Percentiles rank a stretch among this genome's conserved stretches.
Conservation (phyloP, 1,140 invertebrate species). For the Episyrphus balteatus region DNA sequence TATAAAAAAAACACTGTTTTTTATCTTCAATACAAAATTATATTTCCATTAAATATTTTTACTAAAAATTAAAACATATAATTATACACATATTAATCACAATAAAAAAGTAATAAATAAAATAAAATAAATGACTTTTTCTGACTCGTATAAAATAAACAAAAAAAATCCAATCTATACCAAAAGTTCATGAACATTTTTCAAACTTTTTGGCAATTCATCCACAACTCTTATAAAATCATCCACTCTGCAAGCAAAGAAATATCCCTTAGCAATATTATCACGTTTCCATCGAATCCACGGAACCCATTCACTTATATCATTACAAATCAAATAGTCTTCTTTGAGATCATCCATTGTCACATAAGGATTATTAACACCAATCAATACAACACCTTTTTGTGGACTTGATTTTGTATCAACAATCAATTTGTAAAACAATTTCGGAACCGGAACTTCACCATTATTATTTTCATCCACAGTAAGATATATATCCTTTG, state of each 20-base stretch:
- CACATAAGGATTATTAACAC: constrained; percentile 47
- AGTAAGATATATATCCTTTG: constrained; percentile 38
- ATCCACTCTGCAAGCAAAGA: constrained; percentile 52
- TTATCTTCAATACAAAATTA: too few relatives aligned
- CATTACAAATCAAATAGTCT: constrained; percentile 40
- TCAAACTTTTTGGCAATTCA: constrained; percentile 18
- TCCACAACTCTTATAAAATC: constrained; percentile 45
- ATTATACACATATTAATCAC: too few relatives aligned
- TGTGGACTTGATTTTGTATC: constrained; percentile 25
- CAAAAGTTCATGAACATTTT: constrained; percentile 3
- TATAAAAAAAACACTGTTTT: too few relatives aligned
- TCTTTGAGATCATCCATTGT: constrained; percentile 18
- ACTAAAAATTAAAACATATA: too few relatives aligned
- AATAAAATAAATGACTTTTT: too few relatives aligned
- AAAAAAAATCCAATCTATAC: not conserved
- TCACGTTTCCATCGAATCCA: constrained; percentile 41
- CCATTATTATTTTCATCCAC: constrained; percentile 23
- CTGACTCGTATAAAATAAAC: too few relatives aligned
- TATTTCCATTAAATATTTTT: too few relatives aligned
- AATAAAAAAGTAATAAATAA: too few relatives aligned
- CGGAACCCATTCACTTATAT: constrained; percentile 36
- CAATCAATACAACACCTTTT: constrained; percentile 42
- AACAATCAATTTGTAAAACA: constrained; percentile 48
- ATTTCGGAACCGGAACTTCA: constrained; percentile 40
- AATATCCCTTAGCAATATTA: constrained; percentile 44